A percentile compares a stretch with the other conserved stretches of the same genome.
Evolutionary conservation across 1,140 invertebrate genomes (phyloP).

Genomic region (Spodoptera frugiperda): DNA sequence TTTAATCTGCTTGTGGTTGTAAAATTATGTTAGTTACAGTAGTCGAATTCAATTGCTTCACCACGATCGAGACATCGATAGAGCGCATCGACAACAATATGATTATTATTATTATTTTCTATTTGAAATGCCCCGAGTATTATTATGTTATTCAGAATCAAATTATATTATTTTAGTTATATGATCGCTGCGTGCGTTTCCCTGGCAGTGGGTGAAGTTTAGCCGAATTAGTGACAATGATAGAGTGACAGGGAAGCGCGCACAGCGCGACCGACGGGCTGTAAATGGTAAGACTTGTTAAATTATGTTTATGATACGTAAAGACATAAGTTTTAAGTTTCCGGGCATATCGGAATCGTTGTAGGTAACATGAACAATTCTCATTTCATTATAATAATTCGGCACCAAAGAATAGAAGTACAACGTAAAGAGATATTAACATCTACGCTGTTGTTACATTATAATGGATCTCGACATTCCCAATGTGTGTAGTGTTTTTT

Average conservation of each 20-base stretch:
- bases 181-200: constrained; percentile 44
- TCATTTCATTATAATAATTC: constrained; percentile 52
- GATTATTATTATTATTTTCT: constrained; percentile 13
- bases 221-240: constrained; percentile 45
- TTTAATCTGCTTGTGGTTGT: constrained; percentile 25
- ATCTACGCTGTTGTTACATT: constrained; percentile 40
- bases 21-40: constrained; percentile 32
- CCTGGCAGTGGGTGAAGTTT: background rate
- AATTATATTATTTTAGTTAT: constrained; percentile 44
- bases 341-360: constrained; percentile 41
- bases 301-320: constrained; percentile 50
- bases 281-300: constrained; percentile 70
- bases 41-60: constrained; percentile 6
- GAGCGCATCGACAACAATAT: background rate
- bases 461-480: constrained; percentile 77
- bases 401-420: constrained; percentile 68
- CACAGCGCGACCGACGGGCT: constrained; percentile 56
- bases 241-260: background rate
- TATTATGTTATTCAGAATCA: constrained; percentile 53
- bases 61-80: background rate
- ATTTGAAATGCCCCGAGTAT: constrained; percentile 53
- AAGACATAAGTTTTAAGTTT: constrained; percentile 57
- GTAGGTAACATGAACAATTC: constrained; percentile 43
- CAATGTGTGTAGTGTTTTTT: constrained; percentile 64
- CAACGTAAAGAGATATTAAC: constrained; percentile 32